Conservation (phyloP, 2,113 vertebrate species). For the Rhinoderma darwinii region DNA sequence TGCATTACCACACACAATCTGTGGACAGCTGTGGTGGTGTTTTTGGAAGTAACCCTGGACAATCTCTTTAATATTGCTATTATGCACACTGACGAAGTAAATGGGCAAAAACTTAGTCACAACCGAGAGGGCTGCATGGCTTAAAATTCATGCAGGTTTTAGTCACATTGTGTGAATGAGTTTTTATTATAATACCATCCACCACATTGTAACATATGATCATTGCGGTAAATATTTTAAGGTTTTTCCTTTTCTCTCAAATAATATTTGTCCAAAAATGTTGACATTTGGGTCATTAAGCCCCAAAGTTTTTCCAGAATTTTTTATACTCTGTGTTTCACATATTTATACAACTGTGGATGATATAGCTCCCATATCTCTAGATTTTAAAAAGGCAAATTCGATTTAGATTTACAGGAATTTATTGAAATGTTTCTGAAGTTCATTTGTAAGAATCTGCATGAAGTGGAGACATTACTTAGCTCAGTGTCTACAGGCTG, state of each 20-base stretch:
- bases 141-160: too few relatives aligned
- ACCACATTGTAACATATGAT: background rate
- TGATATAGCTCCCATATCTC: background rate
- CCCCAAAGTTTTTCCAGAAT: background rate
- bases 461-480: slow-evolving; percentile 12
- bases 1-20: too few relatives aligned
- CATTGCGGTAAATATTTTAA: background rate
- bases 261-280: background rate
- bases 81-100: too few relatives aligned
- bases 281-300: background rate
- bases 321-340: background rate
- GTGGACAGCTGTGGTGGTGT: too few relatives aligned
- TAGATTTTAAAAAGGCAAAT: background rate
- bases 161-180: background rate
- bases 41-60: too few relatives aligned
- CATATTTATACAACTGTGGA: background rate
- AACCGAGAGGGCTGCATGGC: too few relatives aligned
- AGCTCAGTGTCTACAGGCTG: background rate
- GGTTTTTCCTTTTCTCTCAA: background rate
- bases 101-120: too few relatives aligned
- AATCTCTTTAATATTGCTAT: too few relatives aligned
- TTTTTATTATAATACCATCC: background rate
- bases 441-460: background rate
- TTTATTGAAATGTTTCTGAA: slow-evolving; percentile 16
- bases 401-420: background rate